Conservation (phyloP, 2,797 vertebrate species). For the Lacerta bilineata region DNA sequence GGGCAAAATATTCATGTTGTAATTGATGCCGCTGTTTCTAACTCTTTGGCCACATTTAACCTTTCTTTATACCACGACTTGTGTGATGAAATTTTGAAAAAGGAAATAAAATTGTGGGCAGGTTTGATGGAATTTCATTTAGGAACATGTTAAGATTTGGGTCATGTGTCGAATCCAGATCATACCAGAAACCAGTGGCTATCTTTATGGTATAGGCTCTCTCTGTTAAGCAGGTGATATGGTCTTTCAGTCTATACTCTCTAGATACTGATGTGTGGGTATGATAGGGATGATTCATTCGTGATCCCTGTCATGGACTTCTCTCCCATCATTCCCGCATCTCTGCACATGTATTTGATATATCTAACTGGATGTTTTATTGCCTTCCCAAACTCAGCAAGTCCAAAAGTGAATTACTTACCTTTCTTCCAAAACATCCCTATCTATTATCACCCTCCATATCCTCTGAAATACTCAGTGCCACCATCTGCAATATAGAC, state of each 20-base stretch:
- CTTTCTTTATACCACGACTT: background rate
- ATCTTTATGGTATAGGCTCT: background rate
- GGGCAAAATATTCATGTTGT: constrained; percentile 10
- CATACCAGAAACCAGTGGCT: background rate
- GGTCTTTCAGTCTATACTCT: background rate
- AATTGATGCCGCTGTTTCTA: constrained; percentile 1
- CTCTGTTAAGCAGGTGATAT: background rate
- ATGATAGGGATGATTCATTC: background rate
- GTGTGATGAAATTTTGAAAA: background rate
- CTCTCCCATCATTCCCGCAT: no score
- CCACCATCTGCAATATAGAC: no score
- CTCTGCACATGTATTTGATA: no score
- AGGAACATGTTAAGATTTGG: background rate
- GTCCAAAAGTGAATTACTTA: background rate
- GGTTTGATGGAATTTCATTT: background rate
- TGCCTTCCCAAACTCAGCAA: background rate
- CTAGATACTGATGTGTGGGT: background rate
- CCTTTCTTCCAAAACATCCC: no score
- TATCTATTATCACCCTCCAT: background rate
- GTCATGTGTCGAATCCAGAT: background rate
- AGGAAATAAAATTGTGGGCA: background rate
- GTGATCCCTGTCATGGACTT: no score
- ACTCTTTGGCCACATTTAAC: background rate
- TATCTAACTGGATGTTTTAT: background rate
- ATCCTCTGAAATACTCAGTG: background rate